phyloP scores from a whole-genome alignment of 1,140 invertebrate species.

The Choristoneura fumiferana region DNA sequence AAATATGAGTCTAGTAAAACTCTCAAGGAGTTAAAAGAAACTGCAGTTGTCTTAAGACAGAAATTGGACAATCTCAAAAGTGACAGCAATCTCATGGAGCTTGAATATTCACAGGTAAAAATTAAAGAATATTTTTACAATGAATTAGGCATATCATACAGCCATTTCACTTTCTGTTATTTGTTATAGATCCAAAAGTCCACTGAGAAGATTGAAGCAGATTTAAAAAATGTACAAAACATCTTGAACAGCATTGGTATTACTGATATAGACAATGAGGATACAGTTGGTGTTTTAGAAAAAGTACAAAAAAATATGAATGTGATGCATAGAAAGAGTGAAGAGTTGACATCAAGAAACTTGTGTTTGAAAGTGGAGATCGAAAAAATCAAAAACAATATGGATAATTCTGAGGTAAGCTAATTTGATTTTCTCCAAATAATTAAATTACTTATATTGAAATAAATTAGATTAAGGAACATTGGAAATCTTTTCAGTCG shows the following conservation, averaged over 20 bases:
- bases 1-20: constrained; percentile 42
- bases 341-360: constrained; percentile 60
- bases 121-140: neutral
- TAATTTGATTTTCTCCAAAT: neutral
- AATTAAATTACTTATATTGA: neutral
- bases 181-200: constrained; percentile 50
- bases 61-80: constrained; percentile 59
- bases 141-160: too few species aligned
- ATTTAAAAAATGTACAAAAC: constrained; percentile 60
- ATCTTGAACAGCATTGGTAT: constrained; percentile 59
- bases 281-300: constrained; percentile 46
- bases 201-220: constrained; percentile 51
- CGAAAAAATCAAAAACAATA: constrained; percentile 51
- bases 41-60: constrained; percentile 53
- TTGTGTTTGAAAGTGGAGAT: constrained; percentile 60
- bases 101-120: constrained; percentile 63
- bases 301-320: constrained; percentile 56
- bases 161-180: too few species aligned
- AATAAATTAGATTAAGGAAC: too few species aligned
- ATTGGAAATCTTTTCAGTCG: constrained; percentile 61
- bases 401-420: constrained; percentile 45
- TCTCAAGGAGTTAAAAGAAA: constrained; percentile 66
- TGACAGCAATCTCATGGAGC: constrained; percentile 65
- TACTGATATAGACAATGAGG: constrained; percentile 43
- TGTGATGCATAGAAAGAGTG: constrained; percentile 53